A percentile compares a stretch with the other conserved stretches of the same genome.
phyloP scores from a whole-genome alignment of 2,888 invertebrate species.

The Cloeon dipterum region DNA sequence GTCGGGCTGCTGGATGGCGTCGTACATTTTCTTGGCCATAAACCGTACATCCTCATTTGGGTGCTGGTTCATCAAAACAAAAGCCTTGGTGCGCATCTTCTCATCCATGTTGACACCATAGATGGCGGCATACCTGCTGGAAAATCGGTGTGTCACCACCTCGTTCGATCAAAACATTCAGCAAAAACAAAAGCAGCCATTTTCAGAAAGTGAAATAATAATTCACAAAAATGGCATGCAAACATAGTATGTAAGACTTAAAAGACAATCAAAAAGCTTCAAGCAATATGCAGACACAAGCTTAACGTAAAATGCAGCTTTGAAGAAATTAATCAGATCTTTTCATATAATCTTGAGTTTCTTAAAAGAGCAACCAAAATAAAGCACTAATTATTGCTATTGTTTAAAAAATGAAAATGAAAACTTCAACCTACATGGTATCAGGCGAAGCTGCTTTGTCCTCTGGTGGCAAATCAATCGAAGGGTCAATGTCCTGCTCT shows the following conservation, averaged over 20 bases:
- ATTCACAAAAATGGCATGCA: background rate
- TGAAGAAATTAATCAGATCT: too few relatives aligned
- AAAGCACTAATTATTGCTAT: too few relatives aligned
- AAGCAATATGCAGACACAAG: background rate
- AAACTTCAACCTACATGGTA: constrained; percentile 25
- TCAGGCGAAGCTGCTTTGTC: constrained; percentile 28
- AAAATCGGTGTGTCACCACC: constrained; percentile 3
- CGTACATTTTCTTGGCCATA: constrained; percentile 16
- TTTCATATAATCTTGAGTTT: too few relatives aligned
- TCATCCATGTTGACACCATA: constrained; percentile 18
- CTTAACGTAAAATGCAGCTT: too few relatives aligned
- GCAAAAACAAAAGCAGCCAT: too few relatives aligned
- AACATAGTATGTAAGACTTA: background rate
- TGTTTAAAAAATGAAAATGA: too few relatives aligned
- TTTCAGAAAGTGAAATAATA: constrained; percentile 2
- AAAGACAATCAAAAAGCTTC: background rate
- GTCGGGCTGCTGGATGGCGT: constrained; percentile 13
- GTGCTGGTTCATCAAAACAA: constrained; percentile 16
- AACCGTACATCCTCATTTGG: constrained; percentile 16
- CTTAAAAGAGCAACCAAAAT: too few relatives aligned
- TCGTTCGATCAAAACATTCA: too few relatives aligned
- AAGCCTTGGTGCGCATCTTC: constrained; percentile 16
- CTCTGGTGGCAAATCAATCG: constrained; percentile 21
- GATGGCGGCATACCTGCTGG: constrained; percentile 19
- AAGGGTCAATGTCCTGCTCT: constrained; percentile 18